These are phyloP conservation scores for Abrostola triplasia DNA, from an alignment of 2,888 invertebrate species.

Conservation along the genomic window DNA sequence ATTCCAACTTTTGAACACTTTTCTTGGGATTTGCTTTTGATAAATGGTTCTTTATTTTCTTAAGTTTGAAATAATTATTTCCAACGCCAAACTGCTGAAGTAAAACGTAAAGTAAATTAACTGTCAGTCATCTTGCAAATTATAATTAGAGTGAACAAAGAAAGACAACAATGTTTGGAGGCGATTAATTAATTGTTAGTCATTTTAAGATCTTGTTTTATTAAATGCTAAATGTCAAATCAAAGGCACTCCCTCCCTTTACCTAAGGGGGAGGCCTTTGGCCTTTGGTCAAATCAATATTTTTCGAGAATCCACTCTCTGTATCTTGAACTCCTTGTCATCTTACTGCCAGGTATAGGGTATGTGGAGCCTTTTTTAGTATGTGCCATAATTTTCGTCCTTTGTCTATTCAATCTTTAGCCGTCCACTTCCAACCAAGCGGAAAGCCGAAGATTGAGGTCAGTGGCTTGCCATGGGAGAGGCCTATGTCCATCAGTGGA, in stretches of 20 bases:
- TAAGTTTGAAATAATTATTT: conserved; percentile 37
- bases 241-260: no score
- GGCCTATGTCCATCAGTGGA: no score
- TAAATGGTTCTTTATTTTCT: conserved; percentile 22
- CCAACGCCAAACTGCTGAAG: conserved; percentile 15
- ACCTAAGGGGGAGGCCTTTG: no score
- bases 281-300: background rate
- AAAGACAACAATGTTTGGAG: conserved; percentile 3
- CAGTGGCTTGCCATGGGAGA: no score
- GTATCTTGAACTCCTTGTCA: no score
- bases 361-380: no score
- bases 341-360: no score
- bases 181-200: conserved; percentile 7
- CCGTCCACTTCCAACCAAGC: no score
- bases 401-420: no score
- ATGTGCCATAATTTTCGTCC: no score
- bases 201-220: conserved; percentile 3
- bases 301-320: no score
- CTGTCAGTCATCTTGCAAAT: conserved; percentile 7
- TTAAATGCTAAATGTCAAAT: conserved; percentile 9
- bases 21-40: conserved; percentile 29
- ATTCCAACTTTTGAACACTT: conserved; percentile 38
- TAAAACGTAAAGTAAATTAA: conserved; percentile 22
- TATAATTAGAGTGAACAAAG: conserved; percentile 11
- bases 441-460: no score